Evolutionary conservation across 2,888 invertebrate genomes (phyloP).

Genomic region (Volucella bombylans): DNA sequence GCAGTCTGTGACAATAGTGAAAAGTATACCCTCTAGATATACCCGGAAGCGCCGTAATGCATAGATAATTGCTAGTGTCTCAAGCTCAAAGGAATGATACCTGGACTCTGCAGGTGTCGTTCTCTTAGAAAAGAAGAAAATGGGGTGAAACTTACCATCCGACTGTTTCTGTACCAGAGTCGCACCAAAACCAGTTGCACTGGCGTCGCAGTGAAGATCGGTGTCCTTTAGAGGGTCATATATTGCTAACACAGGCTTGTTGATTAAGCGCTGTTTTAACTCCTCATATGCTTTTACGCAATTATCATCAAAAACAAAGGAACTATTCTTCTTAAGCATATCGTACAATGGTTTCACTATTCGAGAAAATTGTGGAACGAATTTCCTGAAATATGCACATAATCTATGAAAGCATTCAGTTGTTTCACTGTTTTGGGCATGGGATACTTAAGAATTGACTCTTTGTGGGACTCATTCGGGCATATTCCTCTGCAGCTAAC

Average conservation of each 20-base stretch:
- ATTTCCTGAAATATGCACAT: too few relatives aligned
- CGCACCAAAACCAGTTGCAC: slow-evolving; percentile 75
- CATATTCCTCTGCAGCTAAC: slow-evolving; percentile 22
- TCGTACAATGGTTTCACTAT: slow-evolving; percentile 77
- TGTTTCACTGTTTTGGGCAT: slow-evolving; percentile 16
- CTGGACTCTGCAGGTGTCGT: too few relatives aligned
- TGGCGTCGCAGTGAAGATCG: slow-evolving; percentile 78
- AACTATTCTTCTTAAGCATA: slow-evolving; percentile 65
- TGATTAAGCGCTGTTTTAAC: too few relatives aligned
- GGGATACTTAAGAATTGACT: slow-evolving; percentile 37
- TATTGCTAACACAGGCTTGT: too few relatives aligned
- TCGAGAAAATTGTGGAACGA: background rate
- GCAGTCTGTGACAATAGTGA: slow-evolving; percentile 76
- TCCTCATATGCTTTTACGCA: too few relatives aligned
- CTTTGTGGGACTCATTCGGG: too few relatives aligned
- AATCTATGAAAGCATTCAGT: too few relatives aligned
- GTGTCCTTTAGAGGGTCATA: too few relatives aligned
- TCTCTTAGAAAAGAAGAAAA: slow-evolving; percentile 64
- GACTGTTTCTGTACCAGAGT: slow-evolving; percentile 73
- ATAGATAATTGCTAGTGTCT: slow-evolving; percentile 76
- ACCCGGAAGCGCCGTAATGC: slow-evolving; percentile 75
- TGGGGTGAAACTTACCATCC: slow-evolving; percentile 74
- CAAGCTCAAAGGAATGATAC: slow-evolving; percentile 48
- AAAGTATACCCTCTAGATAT: slow-evolving; percentile 72
- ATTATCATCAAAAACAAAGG: too few relatives aligned